Conservation (phyloP, 2,797 vertebrate species). For the Clarias fuscus region DNA sequence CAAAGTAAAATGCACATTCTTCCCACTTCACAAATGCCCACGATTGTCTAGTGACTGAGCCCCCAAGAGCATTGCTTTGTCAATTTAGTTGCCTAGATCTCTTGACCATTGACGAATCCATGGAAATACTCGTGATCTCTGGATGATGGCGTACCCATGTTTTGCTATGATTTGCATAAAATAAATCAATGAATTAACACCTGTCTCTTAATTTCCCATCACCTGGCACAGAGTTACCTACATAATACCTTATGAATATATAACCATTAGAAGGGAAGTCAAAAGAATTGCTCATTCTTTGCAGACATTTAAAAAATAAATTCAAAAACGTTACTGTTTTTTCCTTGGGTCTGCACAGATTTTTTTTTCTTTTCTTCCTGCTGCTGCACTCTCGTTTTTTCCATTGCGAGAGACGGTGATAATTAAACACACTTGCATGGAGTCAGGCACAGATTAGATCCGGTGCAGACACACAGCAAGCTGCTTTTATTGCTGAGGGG, state of each 20-base stretch:
- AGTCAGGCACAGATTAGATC: slow-evolving; percentile 28
- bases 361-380: neutral
- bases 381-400: neutral
- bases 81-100: no score
- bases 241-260: neutral
- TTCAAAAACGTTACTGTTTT: neutral
- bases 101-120: no score
- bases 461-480: neutral
- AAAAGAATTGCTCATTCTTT: slow-evolving; percentile 3
- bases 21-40: no score
- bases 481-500: neutral
- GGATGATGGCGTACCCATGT: no score
- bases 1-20: no score
- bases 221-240: neutral
- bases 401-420: neutral
- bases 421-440: slow-evolving; percentile 29
- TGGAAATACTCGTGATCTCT: no score
- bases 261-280: neutral
- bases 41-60: no score
- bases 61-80: no score
- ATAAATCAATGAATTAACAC: neutral
- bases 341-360: neutral
- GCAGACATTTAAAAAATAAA: neutral
- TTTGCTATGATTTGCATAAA: neutral
- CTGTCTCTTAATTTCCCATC: neutral